phyloP scores from a whole-genome alignment of 2,113 vertebrate species.

The Epinephelus fuscoguttatus region DNA sequence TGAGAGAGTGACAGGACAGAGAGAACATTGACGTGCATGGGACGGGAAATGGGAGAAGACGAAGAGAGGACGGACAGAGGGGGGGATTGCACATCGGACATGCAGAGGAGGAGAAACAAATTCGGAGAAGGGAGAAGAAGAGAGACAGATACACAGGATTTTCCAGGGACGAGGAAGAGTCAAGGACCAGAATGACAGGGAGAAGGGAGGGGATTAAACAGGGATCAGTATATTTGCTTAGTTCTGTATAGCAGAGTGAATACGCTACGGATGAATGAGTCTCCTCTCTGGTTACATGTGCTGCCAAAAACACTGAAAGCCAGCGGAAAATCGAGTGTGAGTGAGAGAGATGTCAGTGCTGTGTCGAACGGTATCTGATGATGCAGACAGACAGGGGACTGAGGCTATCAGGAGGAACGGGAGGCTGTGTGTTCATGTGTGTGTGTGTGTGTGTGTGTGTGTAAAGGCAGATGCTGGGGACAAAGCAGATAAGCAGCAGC shows the following conservation, averaged over 20 bases:
- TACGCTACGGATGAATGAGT: conserved; percentile 56
- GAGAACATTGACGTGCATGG: conserved; percentile 62
- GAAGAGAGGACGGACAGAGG: conserved; percentile 32
- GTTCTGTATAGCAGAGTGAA: conserved; percentile 69
- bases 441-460: conserved; percentile 39
- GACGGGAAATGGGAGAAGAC: conserved; percentile 32
- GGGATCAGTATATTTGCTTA: conserved; percentile 78
- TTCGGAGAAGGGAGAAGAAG: conserved; percentile 51
- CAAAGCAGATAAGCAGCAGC: conserved; percentile 68
- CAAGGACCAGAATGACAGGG: conserved; percentile 69
- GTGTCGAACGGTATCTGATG: conserved; percentile 65
- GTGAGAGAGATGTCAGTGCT: conserved; percentile 51
- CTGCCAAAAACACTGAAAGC: conserved; percentile 61
- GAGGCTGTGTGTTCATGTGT: conserved; percentile 21
- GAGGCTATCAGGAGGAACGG: conserved; percentile 42
- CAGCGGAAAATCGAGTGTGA: conserved; percentile 22
- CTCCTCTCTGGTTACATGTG: conserved; percentile 55
- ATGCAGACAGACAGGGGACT: conserved; percentile 50
- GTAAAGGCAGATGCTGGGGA: conserved; percentile 44
- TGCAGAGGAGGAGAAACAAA: conserved; percentile 59
- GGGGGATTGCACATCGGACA: conserved; percentile 51
- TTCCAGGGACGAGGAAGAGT: conserved; percentile 64
- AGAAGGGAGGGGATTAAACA: conserved; percentile 71
- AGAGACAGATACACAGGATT: conserved; percentile 63
- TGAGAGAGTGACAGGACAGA: conserved; percentile 71